Base-by-base conservation (phyloP, 2,113 vertebrate species). In the Triplophysa dalaica region DNA sequence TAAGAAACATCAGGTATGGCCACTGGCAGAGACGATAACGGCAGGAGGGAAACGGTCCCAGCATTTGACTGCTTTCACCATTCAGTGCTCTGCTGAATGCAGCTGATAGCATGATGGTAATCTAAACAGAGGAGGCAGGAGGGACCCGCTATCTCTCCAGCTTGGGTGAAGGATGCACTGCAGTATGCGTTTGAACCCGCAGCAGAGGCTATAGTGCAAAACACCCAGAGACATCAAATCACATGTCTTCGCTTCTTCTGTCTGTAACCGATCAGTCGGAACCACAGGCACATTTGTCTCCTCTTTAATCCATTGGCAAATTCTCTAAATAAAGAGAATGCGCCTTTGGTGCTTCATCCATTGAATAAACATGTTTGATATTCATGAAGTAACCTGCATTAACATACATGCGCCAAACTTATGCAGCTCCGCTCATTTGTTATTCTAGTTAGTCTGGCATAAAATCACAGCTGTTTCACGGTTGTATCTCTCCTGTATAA, bases 291-390 rank as follows among this genome's bases (percentile, higher is more conserved):
- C 54, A 48, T 48, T 62, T 65, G 78, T 1, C 33, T 21, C 70
- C 77, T 77, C 79, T 85, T 91, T 90, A 75, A 73, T 75, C 52
- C 75, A 63, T 11, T 83, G 48, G 80, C n/a, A 81, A 86, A 83
- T 90, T 82, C 82, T 88, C 45, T 24, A 79, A 85, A 87, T 86
- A 81, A 87, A 89, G 85, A 74, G 26, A 48, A 87, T 85, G 65
- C 86, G 85, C 81, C 81, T 88, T 82, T 87, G 82, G 85, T 72
- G 77, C 82, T 61, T 81, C 83, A 61, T 85, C 87, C 84, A 88
- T 91, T 91, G 84, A 89, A 13, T 54, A 63, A 74, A 67, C n/a
- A 22, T 81, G 89, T 91, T 92, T 92, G 90, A 92, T 92, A 92
- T 93, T 87, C 78, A 92, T 92, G 90, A 91, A 86, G 67, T 79